These are phyloP conservation scores for Lepilemur ruficaudatus DNA, from an alignment of 2,797 vertebrate genomes.

Conservation along the genomic window DNA sequence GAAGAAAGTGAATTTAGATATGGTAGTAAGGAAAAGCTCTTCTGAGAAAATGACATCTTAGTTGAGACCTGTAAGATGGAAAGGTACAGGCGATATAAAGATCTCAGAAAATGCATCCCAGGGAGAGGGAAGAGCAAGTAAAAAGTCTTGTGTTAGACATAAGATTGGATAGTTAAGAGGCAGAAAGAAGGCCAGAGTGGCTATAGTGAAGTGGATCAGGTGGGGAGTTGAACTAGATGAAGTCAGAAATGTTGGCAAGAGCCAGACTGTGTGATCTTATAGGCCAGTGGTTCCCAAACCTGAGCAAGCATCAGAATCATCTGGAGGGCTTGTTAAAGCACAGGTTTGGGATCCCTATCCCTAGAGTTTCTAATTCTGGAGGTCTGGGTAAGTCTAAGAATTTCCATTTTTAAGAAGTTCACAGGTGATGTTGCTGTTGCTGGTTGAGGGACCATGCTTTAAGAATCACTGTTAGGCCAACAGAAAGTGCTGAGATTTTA, in stretches of 20 bases:
- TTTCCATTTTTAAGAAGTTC: neutral
- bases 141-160: neutral
- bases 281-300: neutral
- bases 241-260: neutral
- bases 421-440: neutral
- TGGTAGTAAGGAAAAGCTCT: neutral
- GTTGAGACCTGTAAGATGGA: neutral
- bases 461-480: neutral
- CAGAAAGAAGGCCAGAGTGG: neutral
- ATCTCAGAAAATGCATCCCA: slow-evolving; percentile 19
- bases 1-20: neutral
- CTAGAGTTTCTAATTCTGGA: neutral
- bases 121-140: neutral
- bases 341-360: neutral
- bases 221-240: neutral
- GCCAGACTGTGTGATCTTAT: neutral
- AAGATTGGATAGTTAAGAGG: neutral
- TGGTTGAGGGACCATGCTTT: neutral
- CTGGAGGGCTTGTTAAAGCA: neutral
- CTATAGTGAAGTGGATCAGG: neutral
- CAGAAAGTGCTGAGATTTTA: neutral
- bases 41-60: neutral
- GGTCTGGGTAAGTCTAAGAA: neutral
- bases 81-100: neutral
- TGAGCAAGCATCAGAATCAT: neutral